Conservation (phyloP, 2,113 vertebrate genomes). For the Tinamus guttatus region DNA sequence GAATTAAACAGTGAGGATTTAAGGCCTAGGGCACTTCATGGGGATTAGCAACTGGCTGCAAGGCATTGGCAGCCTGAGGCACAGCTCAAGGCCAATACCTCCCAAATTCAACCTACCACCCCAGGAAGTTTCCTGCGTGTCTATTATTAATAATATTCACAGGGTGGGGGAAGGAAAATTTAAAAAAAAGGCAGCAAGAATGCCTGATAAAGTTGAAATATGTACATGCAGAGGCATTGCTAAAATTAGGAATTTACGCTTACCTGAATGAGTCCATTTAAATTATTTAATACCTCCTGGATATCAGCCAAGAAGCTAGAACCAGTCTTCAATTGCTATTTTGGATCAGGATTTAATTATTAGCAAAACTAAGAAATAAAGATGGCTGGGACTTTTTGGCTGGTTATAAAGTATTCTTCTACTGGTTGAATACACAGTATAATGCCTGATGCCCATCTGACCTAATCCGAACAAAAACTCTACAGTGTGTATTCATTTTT, state of each 20-base stretch:
- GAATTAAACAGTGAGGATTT: slow-evolving; percentile 42
- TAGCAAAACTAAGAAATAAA: neutral
- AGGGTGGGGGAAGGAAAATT: neutral
- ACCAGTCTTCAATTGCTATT: neutral
- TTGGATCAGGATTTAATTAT: neutral
- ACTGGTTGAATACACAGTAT: no score
- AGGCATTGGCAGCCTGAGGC: slow-evolving; percentile 49
- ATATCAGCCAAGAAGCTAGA: neutral
- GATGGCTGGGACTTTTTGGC: neutral
- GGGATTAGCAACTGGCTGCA: slow-evolving; percentile 18
- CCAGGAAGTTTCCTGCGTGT: neutral
- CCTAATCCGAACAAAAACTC: neutral
- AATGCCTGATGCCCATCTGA: neutral
- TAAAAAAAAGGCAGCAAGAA: neutral
- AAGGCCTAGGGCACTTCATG: slow-evolving; percentile 19
- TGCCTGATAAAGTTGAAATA: neutral
- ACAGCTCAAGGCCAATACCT: slow-evolving; percentile 42
- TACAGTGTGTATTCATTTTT: neutral
- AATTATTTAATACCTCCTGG: neutral
- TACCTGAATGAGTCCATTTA: neutral
- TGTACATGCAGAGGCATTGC: neutral
- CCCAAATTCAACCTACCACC: slow-evolving; percentile 9
- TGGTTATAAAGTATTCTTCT: neutral
- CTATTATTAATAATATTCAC: slow-evolving; percentile 11
- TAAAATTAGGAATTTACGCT: neutral